These are phyloP conservation scores for Tineola bisselliella DNA, from an alignment of 2,888 invertebrate genomes.

Conservation along the genomic window DNA sequence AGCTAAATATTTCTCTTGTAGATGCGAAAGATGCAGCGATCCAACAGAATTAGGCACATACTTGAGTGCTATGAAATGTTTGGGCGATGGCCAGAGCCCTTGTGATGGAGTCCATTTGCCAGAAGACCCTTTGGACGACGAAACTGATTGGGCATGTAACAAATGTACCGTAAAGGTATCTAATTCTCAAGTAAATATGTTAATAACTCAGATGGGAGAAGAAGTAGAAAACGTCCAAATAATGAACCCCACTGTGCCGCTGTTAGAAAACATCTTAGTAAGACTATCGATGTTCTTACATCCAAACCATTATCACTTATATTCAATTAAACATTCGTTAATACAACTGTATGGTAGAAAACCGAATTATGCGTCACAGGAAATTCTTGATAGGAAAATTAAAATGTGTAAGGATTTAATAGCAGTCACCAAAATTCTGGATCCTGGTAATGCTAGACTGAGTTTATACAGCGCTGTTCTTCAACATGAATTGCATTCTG, in stretches of 20 bases:
- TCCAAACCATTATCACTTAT: conserved; percentile 85
- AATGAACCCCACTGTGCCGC: conserved; percentile 68
- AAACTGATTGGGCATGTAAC: conserved; percentile 81
- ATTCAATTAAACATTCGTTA: conserved; percentile 82
- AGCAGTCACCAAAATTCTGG: conserved; percentile 70
- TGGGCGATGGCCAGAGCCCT: conserved; percentile 63
- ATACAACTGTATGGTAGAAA: conserved; percentile 82
- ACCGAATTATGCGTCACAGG: conserved; percentile 69
- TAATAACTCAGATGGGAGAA: conserved; percentile 77
- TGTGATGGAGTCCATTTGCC: conserved; percentile 79
- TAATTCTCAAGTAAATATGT: conserved; percentile 71
- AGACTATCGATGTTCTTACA: conserved; percentile 81
- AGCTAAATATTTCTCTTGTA: conserved; percentile 82
- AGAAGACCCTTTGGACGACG: conserved; percentile 73
- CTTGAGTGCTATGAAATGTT: conserved; percentile 75
- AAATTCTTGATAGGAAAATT: conserved; percentile 72
- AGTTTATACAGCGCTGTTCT: conserved; percentile 82
- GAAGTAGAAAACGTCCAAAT: conserved; percentile 76
- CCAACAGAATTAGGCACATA: conserved; percentile 83
- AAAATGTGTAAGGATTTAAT: conserved; percentile 74
- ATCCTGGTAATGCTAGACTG: conserved; percentile 78
- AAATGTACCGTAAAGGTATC: conserved; percentile 73
- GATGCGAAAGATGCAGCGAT: conserved; percentile 78
- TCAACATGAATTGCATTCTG: conserved; percentile 75
- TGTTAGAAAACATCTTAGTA: conserved; percentile 71